These are phyloP conservation scores for Tetranychus cinnabarinus DNA, from an alignment of 1,140 invertebrate species.

Conservation along the genomic window DNA sequence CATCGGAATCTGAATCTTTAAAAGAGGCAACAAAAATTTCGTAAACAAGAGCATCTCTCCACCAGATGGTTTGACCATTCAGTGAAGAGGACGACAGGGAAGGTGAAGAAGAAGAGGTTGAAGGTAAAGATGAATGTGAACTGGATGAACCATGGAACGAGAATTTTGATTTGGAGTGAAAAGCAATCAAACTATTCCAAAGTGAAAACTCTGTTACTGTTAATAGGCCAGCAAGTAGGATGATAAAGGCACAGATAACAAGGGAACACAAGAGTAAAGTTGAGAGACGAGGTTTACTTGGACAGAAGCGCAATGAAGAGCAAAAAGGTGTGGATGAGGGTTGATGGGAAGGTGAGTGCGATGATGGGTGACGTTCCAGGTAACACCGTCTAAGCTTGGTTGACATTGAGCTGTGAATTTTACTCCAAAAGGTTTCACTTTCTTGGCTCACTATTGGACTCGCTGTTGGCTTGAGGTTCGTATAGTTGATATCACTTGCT, in stretches of 20 bases:
- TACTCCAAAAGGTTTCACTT: not conserved
- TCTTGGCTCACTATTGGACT: not conserved
- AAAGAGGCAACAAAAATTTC: conserved; percentile 59
- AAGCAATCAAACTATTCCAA: not conserved
- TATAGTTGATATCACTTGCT: no score
- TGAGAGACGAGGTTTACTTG: not conserved
- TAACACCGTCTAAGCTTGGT: not conserved
- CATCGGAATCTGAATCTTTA: conserved; percentile 35
- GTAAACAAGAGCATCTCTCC: conserved; percentile 52
- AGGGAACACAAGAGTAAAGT: not conserved
- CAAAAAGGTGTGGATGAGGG: not conserved
- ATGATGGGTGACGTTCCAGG: not conserved
- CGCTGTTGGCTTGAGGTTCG: not conserved
- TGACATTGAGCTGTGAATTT: not conserved
- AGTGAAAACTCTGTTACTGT: not conserved
- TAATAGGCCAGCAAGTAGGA: not conserved
- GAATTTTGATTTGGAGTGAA: not conserved
- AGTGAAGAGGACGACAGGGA: no score
- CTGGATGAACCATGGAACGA: not conserved
- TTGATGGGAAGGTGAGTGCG: not conserved
- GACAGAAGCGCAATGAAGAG: not conserved
- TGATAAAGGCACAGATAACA: not conserved
- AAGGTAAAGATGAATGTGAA: no score
- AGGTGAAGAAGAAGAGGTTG: no score
- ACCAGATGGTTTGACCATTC: conserved; percentile 29